Evolutionary conservation across 2,797 vertebrate species (phyloP).

Genomic region (Pteronotus mesoamericanus): DNA sequence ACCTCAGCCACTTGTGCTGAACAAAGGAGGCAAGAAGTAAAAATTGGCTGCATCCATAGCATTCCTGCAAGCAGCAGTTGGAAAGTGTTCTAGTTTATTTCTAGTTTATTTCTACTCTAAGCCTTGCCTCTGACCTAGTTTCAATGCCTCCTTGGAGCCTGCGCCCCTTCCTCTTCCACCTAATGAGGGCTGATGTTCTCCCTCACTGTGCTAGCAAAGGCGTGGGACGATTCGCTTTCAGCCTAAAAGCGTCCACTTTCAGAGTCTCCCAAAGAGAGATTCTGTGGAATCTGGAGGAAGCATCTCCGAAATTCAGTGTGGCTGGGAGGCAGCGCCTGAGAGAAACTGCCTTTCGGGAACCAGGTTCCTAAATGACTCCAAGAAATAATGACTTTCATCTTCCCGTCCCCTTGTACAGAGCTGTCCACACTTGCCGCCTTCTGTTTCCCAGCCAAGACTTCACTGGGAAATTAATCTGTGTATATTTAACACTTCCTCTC

Average conservation of each 20-base stretch:
- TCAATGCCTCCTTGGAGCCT: background rate
- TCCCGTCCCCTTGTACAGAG: background rate
- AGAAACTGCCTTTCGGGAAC: background rate
- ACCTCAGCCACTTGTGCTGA: background rate
- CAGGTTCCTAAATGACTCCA: background rate
- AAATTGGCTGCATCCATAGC: background rate
- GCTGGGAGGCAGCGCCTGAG: background rate
- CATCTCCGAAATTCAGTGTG: background rate
- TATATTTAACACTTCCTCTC: conserved; percentile 43
- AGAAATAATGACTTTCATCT: background rate
- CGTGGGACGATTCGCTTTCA: background rate
- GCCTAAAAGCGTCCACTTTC: background rate
- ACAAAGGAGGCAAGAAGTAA: background rate
- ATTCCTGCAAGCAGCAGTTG: background rate
- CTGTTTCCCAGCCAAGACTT: background rate
- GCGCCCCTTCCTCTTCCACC: background rate
- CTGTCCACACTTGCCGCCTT: conserved; percentile 22
- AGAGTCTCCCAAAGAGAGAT: background rate
- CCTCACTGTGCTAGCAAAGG: background rate
- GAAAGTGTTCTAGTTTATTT: background rate
- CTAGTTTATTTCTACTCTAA: background rate
- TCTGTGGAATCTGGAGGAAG: background rate
- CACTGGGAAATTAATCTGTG: background rate
- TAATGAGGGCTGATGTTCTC: background rate
- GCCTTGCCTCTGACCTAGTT: background rate